These are phyloP conservation scores for Cynopterus brachyotis DNA, from an alignment of 2,113 vertebrate genomes.

Conservation along the genomic window DNA sequence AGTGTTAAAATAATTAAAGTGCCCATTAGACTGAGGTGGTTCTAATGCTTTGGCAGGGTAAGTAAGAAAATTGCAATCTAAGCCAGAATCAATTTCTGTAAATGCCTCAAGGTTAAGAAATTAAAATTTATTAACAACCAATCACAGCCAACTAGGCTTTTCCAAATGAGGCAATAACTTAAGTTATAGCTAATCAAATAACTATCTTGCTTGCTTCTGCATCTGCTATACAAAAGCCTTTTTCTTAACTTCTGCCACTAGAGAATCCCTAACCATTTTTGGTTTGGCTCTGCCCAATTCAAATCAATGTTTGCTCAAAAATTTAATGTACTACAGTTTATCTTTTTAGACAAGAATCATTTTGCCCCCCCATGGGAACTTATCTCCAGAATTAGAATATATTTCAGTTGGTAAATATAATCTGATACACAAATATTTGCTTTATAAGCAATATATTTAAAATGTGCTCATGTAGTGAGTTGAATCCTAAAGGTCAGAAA, in stretches of 20 bases:
- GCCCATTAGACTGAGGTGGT: background rate
- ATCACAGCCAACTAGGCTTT: background rate
- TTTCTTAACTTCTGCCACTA: background rate
- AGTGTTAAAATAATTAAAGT: background rate
- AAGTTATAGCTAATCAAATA: background rate
- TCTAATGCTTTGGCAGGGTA: background rate
- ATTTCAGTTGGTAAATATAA: background rate
- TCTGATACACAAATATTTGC: background rate
- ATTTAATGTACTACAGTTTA: background rate
- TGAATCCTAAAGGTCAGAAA: background rate
- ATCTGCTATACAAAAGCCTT: background rate
- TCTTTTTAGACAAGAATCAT: background rate
- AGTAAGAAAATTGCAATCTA: background rate
- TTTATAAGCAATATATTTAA: background rate
- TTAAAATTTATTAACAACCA: background rate
- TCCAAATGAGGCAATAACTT: background rate
- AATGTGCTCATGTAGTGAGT: background rate
- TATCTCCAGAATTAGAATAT: background rate
- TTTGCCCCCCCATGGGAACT: background rate
- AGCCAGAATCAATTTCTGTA: background rate
- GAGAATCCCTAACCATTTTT: background rate
- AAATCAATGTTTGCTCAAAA: background rate
- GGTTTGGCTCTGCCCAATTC: background rate
- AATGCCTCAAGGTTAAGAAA: background rate
- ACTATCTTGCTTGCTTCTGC: background rate